A percentile compares a stretch with the other conserved stretches of the same genome.
Conservation (phyloP, 2,797 vertebrate genomes). For the Schizopygopsis malacanthus region DNA sequence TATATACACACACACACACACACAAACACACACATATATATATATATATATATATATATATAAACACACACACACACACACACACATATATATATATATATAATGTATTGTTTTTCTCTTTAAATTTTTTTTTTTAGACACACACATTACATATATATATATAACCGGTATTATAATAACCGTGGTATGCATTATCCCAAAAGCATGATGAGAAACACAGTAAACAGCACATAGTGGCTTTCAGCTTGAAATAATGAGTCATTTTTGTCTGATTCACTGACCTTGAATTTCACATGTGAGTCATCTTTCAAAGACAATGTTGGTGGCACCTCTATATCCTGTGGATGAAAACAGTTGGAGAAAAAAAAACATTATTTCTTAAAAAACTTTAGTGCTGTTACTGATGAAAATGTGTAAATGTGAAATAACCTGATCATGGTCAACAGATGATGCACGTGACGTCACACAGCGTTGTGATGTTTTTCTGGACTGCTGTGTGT, state of each 20-base stretch:
- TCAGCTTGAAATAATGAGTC: not conserved
- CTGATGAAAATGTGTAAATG: not conserved
- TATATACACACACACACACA: too few species aligned
- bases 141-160: too few species aligned
- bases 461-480: not conserved
- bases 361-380: not conserved
- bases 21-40: too few species aligned
- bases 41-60: too few species aligned
- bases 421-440: not conserved
- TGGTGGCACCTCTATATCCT: not conserved
- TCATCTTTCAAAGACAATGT: not conserved
- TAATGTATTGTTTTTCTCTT: too few species aligned
- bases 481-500: constrained; percentile 5
- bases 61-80: too few species aligned
- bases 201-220: not conserved
- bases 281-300: not conserved
- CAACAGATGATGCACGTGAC: not conserved
- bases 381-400: not conserved
- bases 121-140: not conserved
- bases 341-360: not conserved
- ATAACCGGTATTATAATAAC: too few species aligned
- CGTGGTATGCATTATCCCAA: not conserved
- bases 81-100: too few species aligned
- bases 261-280: not conserved
- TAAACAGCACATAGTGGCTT: not conserved